These are phyloP conservation scores for Drosophila mayaguana DNA, from an alignment of 2,888 invertebrate species.

Conservation along the genomic window DNA sequence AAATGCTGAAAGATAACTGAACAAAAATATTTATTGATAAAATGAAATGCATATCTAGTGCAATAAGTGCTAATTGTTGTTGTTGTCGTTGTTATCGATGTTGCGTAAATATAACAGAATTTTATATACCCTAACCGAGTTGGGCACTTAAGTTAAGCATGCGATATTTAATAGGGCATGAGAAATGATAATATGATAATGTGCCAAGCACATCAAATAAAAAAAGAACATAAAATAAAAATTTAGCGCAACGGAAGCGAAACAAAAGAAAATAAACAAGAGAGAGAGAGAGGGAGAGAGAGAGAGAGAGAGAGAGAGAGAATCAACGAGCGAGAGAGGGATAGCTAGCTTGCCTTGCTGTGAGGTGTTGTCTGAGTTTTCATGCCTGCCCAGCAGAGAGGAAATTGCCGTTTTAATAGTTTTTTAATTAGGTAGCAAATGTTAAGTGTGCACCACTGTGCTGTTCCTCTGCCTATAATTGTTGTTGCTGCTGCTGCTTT, in stretches of 20 bases:
- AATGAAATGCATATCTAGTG: conserved; percentile 44
- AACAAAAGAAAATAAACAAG: conserved; percentile 25
- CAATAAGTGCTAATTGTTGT: conserved; percentile 27
- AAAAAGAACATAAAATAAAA: conserved; percentile 22
- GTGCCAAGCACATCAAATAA: conserved; percentile 4
- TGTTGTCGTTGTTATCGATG: conserved; percentile 14
- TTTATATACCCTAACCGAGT: background rate
- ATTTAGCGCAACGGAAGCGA: conserved; percentile 34
- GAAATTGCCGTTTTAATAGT: conserved; percentile 55
- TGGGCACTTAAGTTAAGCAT: background rate
- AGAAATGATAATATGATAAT: conserved; percentile 14
- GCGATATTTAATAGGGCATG: conserved; percentile 10
- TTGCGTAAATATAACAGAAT: conserved; percentile 11
- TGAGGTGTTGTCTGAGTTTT: conserved; percentile 20
- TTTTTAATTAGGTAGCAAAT: conserved; percentile 62
- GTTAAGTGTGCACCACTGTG: conserved; percentile 30
- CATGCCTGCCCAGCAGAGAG: conserved; percentile 21
- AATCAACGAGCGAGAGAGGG: background rate
- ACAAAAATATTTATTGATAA: conserved; percentile 29
- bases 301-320: background rate
- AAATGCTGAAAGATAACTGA: conserved; percentile 53
- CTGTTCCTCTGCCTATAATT: background rate
- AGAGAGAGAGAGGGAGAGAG: background rate
- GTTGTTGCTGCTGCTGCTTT: no score
- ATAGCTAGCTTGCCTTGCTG: background rate